Evolutionary conservation across 30 jellyfish, hydroid and myxozoan species (phyloP).

Genomic region (Pelagia noctiluca): DNA sequence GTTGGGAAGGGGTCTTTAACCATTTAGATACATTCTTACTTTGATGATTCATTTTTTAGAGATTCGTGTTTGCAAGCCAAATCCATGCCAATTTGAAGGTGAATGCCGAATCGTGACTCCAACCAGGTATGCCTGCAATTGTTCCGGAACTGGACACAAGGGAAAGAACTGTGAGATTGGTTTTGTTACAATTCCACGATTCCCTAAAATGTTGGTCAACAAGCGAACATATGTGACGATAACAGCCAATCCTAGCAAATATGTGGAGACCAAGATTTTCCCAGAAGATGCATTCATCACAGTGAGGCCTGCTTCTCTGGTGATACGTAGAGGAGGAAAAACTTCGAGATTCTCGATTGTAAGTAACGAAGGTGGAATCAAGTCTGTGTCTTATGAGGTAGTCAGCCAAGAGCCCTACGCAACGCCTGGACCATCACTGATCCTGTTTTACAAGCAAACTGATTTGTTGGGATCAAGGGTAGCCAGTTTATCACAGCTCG

Average conservation of each 20-base stretch:
- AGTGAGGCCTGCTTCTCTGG: constrained; percentile 28
- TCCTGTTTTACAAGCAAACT: constrained; percentile 57
- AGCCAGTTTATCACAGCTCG: constrained; percentile 32
- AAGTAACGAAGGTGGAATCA: constrained; percentile 54
- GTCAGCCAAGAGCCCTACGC: constrained; percentile 35
- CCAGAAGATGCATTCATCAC: constrained; percentile 69
- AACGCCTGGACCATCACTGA: constrained; percentile 45
- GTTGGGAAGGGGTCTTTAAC: too few species aligned
- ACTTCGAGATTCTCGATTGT: constrained; percentile 33
- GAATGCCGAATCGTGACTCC: constrained; percentile 75
- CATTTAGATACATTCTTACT: too few species aligned
- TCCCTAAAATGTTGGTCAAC: constrained; percentile 65
- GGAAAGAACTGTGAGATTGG: constrained; percentile 79
- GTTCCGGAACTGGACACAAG: constrained; percentile 85
- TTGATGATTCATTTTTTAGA: constrained; percentile 42
- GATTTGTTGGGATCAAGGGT: constrained; percentile 11
- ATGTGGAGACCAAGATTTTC: constrained; percentile 19
- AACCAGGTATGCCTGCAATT: constrained; percentile 68
- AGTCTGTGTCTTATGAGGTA: constrained; percentile 55
- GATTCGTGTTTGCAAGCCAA: constrained; percentile 94
- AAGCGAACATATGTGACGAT: constrained; percentile 16
- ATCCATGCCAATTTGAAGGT: constrained; percentile 88
- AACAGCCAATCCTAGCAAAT: constrained; percentile 54
- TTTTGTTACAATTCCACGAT: constrained; percentile 31
- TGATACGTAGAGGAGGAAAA: constrained; percentile 10